phyloP scores from a whole-genome alignment of 2,888 invertebrate genomes.

The Caenorhabditis sp. region DNA sequence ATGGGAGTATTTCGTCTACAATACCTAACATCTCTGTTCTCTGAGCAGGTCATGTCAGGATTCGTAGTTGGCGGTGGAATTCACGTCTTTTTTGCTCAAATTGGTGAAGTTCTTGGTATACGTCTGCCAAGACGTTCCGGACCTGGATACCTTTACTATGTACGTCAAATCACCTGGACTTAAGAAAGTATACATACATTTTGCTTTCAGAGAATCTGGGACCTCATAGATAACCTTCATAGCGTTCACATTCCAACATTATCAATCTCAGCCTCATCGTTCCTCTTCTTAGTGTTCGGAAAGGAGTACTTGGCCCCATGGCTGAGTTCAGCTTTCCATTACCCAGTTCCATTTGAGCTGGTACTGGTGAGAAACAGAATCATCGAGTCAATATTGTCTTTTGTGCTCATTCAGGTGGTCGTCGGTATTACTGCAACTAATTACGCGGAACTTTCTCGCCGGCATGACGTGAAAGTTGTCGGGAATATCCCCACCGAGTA shows the following conservation, averaged over 20 bases:
- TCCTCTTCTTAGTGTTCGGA: constrained; percentile 70
- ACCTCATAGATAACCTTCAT: constrained; percentile 65
- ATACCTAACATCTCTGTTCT: constrained; percentile 76
- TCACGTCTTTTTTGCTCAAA: constrained; percentile 77
- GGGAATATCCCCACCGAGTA: constrained; percentile 77
- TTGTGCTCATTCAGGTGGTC: constrained; percentile 66
- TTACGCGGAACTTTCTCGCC: constrained; percentile 74
- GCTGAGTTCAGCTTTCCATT: constrained; percentile 74
- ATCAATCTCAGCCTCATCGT: constrained; percentile 71
- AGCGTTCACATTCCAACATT: constrained; percentile 68
- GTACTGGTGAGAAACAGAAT: constrained; percentile 63
- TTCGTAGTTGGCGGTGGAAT: constrained; percentile 78
- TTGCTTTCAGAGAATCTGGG: constrained; percentile 72
- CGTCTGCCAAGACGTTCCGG: constrained; percentile 72
- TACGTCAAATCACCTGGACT: constrained; percentile 30
- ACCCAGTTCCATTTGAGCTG: constrained; percentile 77
- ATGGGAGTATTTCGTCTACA: constrained; percentile 76
- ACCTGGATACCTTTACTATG: constrained; percentile 75
- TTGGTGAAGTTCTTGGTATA: constrained; percentile 75
- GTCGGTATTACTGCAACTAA: constrained; percentile 78
- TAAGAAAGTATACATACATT: too few species aligned
- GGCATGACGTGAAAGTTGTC: constrained; percentile 74
- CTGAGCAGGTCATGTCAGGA: constrained; percentile 77
- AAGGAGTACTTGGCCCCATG: constrained; percentile 75
- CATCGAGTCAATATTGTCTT: constrained; percentile 32